Base-by-base conservation (phyloP, 2,888 invertebrate species). In the Lycocerus yunnanus region DNA sequence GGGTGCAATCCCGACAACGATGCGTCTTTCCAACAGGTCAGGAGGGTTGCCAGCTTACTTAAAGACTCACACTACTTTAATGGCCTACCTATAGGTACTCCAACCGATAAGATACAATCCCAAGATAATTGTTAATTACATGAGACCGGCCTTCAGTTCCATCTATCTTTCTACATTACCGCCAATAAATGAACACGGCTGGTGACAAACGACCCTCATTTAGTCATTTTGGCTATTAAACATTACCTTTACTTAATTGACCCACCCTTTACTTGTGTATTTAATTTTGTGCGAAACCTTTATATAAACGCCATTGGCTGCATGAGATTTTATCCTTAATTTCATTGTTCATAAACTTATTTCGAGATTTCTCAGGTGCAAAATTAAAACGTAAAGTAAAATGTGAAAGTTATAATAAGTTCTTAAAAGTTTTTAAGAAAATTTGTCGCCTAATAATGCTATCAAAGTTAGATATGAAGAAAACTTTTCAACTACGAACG, bases 21-120 rank as follows among this genome's bases (percentile, higher is more conserved):
- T 80, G 80, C 80, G 80, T 80, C 75, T 77, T 80, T 81, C 79
- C 80, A 79, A 79, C 80, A 81, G 81, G 80, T 81, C 81, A 80
- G 79, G 70, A 72, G 73, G 78, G 73, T 72, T 71, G 71, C 73
- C 67, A 69, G 72, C 63, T 69, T 66, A 66, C 60, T 69, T 74
- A 74, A 74, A 73, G 69, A 71, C 74, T 73, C 74, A 72, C 66
- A 66, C 71, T 66, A 60, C 70, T 71, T 69, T 74, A 77, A 75
- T 77, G 69, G 69, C 61, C 71, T 68, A 43, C 43, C 43, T 18
- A 63, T 61, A 63, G 18, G 20, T 68, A 69, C 66, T 69, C 60
- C 66, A 27, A 58, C 65, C 70, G 71, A 60, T 68, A 72, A 21
- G 61, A 68, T 71, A 43, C 69, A 27, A 74, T 71, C 68, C 60